Conservation (phyloP, 2,888 invertebrate genomes). For the Heliconius erato region DNA sequence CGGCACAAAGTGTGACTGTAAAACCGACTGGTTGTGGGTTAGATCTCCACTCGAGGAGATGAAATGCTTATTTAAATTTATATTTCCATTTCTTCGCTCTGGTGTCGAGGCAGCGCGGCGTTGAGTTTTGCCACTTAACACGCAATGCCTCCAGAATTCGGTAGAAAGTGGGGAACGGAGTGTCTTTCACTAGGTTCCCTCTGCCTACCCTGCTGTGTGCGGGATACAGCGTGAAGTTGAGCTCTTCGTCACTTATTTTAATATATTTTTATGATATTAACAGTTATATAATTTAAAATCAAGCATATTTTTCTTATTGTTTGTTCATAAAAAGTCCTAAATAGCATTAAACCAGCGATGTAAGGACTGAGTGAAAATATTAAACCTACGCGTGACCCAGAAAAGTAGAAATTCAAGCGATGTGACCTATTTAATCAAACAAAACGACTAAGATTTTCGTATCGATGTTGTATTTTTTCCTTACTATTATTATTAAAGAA, state of each 20-base stretch:
- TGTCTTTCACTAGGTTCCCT: too few species aligned
- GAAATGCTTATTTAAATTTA: too few species aligned
- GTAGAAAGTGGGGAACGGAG: too few species aligned
- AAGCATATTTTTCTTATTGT: neutral
- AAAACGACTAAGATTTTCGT: slow-evolving; percentile 24
- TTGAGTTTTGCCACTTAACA: too few species aligned
- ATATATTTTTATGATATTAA: too few species aligned
- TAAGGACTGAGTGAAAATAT: slow-evolving; percentile 24
- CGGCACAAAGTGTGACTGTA: too few species aligned
- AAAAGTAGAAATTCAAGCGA: slow-evolving; percentile 54
- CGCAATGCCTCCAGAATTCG: too few species aligned
- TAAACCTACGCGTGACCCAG: slow-evolving; percentile 46
- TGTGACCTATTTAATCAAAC: slow-evolving; percentile 38
- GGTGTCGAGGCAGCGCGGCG: too few species aligned
- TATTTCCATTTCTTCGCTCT: too few species aligned
- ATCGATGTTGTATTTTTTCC: slow-evolving; percentile 2
- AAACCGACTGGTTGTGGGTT: too few species aligned
- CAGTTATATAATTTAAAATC: neutral
- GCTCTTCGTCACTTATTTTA: slow-evolving; percentile 9
- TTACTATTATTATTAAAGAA: neutral
- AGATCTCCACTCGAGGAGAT: too few species aligned
- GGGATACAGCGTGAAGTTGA: slow-evolving; percentile 40
- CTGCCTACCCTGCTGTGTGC: too few species aligned
- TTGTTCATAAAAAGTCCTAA: slow-evolving; percentile 14
- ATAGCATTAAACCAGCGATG: neutral